These are phyloP conservation scores for Trilocha varians DNA, from an alignment of 2,888 invertebrate species.

Conservation along the genomic window DNA sequence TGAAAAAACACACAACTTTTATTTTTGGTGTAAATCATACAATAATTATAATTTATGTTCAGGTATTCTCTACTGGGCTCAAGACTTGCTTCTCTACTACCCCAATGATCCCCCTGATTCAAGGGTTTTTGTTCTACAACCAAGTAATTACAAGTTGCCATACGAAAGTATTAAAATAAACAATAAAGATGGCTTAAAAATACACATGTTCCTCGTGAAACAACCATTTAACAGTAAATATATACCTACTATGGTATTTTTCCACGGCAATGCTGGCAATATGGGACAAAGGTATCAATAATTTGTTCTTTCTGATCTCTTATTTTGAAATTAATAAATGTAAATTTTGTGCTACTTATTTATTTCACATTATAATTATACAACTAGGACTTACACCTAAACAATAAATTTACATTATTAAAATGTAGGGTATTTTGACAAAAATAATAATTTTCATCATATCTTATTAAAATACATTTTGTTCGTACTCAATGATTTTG, in stretches of 20 bases:
- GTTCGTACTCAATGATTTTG: too few relatives aligned
- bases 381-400: too few relatives aligned
- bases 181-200: slow-evolving; percentile 81
- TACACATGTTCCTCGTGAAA: slow-evolving; percentile 87
- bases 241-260: slow-evolving; percentile 88
- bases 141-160: slow-evolving; percentile 87
- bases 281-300: slow-evolving; percentile 96
- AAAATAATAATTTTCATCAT: too few relatives aligned
- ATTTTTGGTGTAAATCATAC: not conserved
- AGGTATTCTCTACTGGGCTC: slow-evolving; percentile 89
- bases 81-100: slow-evolving; percentile 90
- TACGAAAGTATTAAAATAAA: slow-evolving; percentile 84
- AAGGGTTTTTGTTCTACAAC: slow-evolving; percentile 88
- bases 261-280: slow-evolving; percentile 98
- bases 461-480: too few relatives aligned
- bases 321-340: too few relatives aligned
- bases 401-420: too few relatives aligned
- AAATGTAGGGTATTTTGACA: too few relatives aligned
- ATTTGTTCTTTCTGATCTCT: too few relatives aligned
- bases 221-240: slow-evolving; percentile 79
- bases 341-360: too few relatives aligned
- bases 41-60: not conserved
- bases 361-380: too few relatives aligned
- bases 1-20: not conserved
- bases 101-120: slow-evolving; percentile 93